Evolutionary conservation across 1,140 invertebrate genomes (phyloP).

Genomic region (Eupeodes corollae): DNA sequence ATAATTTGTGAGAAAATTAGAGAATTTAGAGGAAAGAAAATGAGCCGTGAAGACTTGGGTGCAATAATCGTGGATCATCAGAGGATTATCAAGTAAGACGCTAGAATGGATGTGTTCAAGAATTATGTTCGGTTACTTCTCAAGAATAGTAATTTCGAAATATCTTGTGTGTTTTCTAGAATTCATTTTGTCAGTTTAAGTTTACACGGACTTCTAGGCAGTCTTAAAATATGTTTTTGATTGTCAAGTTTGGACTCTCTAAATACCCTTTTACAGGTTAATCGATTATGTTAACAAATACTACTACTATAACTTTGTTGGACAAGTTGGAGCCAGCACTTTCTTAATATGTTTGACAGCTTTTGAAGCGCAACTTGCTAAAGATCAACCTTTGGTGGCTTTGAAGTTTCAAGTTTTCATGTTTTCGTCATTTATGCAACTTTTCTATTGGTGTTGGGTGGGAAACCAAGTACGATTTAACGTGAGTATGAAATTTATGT

Average conservation of each 20-base stretch:
- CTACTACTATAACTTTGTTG: slow-evolving; percentile 18
- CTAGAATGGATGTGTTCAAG: not conserved
- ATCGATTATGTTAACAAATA: slow-evolving; percentile 12
- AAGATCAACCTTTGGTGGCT: slow-evolving; percentile 16
- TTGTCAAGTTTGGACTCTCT: not conserved
- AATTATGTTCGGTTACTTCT: too few relatives aligned
- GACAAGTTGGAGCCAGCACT: slow-evolving; percentile 24
- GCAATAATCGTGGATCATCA: not conserved
- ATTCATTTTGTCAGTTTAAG: slow-evolving; percentile 16
- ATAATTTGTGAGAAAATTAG: slow-evolving; percentile 16
- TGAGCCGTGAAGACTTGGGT: not conserved
- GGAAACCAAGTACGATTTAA: slow-evolving; percentile 17
- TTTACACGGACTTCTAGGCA: not conserved
- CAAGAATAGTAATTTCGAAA: not conserved
- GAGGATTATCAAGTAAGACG: not conserved
- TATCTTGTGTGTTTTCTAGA: slow-evolving; percentile 20
- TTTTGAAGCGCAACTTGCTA: slow-evolving; percentile 21
- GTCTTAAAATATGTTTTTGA: not conserved
- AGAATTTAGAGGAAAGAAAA: slow-evolving; percentile 8
- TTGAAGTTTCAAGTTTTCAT: slow-evolving; percentile 20
- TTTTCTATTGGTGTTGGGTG: slow-evolving; percentile 21
- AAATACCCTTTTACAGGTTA: slow-evolving; percentile 7
- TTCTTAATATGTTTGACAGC: slow-evolving; percentile 20
- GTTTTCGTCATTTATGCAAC: slow-evolving; percentile 16
- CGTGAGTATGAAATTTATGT: slow-evolving; percentile 8